Conservation (phyloP, 35 echinoderm and acorn worm genomes). For the Amphiura filiformis region DNA sequence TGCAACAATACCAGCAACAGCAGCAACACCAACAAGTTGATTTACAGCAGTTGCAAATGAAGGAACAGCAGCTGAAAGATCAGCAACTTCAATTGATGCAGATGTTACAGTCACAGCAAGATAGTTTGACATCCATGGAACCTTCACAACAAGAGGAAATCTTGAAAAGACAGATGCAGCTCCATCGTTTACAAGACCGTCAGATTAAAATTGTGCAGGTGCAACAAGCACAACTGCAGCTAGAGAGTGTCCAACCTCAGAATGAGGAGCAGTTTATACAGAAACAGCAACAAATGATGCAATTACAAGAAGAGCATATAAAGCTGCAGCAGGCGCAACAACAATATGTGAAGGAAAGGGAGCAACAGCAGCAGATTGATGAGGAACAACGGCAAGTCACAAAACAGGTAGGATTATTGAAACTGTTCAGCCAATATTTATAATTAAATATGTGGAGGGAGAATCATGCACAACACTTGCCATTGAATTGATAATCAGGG, state of each 20-base stretch:
- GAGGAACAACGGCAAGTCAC: not conserved
- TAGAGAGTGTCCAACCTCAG: not conserved
- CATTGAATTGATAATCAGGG: too few relatives aligned
- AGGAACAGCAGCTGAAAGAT: conserved; percentile 1
- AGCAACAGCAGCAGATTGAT: not conserved
- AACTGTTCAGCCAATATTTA: not conserved
- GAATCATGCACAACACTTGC: too few relatives aligned
- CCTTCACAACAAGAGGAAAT: not conserved
- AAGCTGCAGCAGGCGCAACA: not conserved
- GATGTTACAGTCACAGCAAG: conserved; percentile 5
- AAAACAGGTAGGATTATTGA: not conserved
- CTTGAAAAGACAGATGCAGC: not conserved
- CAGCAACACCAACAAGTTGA: not conserved
- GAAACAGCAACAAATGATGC: not conserved
- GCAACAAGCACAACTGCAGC: not conserved
- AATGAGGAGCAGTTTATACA: not conserved
- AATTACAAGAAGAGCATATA: not conserved
- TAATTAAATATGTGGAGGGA: not conserved
- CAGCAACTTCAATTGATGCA: not conserved
- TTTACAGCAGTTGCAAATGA: conserved; percentile 6
- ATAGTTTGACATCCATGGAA: not conserved
- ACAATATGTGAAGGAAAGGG: not conserved
- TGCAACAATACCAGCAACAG: too few relatives aligned
- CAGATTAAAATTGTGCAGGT: not conserved
- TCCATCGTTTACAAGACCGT: not conserved